These are phyloP conservation scores for Dendrophyllia cribrosa DNA, from an alignment of 64 coral and sea anemone species.

Conservation along the genomic window DNA sequence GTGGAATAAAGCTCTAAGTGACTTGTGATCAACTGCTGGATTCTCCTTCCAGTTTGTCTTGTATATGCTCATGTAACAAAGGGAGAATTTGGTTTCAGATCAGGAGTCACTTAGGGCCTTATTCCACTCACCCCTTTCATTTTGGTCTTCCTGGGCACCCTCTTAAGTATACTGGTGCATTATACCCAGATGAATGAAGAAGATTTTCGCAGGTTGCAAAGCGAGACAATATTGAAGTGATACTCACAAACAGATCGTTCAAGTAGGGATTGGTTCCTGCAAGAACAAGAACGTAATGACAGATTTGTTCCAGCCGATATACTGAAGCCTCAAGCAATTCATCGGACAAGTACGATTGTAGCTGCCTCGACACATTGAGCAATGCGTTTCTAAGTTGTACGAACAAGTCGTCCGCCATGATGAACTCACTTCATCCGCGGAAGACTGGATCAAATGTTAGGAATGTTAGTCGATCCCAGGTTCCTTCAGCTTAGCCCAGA, in stretches of 20 bases:
- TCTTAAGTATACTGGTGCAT: conserved; percentile 42
- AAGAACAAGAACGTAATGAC: conserved; percentile 52
- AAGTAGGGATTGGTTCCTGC: conserved; percentile 37
- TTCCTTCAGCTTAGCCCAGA: conserved; percentile 31
- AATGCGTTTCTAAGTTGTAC: conserved; percentile 25
- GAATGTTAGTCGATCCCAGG: neutral
- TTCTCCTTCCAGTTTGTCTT: no score
- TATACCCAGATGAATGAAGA: conserved; percentile 49
- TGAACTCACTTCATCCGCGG: neutral
- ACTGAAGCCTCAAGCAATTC: conserved; percentile 62
- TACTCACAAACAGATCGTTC: conserved; percentile 22
- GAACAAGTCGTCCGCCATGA: conserved; percentile 37
- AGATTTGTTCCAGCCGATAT: conserved; percentile 71
- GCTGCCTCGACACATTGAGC: conserved; percentile 52
- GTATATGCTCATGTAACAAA: no score
- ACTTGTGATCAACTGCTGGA: no score
- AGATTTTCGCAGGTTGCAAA: conserved; percentile 41
- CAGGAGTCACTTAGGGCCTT: no score
- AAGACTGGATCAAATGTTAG: conserved; percentile 12
- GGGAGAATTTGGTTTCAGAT: no score
- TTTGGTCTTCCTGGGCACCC: conserved; percentile 46
- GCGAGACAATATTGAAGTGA: conserved; percentile 21
- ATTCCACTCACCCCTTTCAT: no score
- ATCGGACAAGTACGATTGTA: conserved; percentile 28
- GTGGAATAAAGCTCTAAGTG: no score